Percentiles rank a stretch among this genome's conserved stretches.
Conservation (phyloP, 2,888 invertebrate species). For the Meteorus colon region DNA sequence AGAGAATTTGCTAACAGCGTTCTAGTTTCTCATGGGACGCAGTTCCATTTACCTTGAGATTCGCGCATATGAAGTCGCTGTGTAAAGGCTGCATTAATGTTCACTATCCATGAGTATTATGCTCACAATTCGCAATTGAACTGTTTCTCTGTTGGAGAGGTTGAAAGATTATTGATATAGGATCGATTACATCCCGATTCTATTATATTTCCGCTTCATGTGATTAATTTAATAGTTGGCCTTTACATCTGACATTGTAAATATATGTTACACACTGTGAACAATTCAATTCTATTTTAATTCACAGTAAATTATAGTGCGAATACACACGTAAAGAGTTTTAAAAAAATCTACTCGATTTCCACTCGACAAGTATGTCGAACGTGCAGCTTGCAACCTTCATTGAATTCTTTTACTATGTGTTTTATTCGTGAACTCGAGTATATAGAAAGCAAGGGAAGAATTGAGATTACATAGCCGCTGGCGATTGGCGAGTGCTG, state of each 20-base stretch:
- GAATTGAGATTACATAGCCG: neutral
- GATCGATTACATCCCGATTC: no score
- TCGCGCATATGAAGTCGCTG: constrained; percentile 40
- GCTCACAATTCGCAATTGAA: neutral
- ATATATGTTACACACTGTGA: neutral
- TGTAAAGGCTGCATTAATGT: constrained; percentile 6
- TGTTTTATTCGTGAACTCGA: constrained; percentile 10
- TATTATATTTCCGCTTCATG: no score
- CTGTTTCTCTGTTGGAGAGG: neutral
- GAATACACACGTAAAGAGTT: neutral
- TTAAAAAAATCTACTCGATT: neutral
- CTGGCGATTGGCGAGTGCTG: constrained; percentile 15
- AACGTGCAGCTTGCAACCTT: neutral
- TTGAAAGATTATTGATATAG: neutral
- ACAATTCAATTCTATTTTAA: neutral
- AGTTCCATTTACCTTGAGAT: constrained; percentile 42
- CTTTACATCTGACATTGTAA: neutral
- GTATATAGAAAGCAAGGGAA: constrained; percentile 2
- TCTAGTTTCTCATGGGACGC: constrained; percentile 9
- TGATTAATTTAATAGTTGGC: neutral
- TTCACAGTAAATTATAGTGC: neutral
- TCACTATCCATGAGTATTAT: neutral
- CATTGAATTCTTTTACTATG: constrained; percentile 24
- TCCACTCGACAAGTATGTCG: neutral
- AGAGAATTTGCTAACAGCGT: neutral